Conservation (phyloP, 2,797 vertebrate species). For the Apogon hyalosoma region DNA sequence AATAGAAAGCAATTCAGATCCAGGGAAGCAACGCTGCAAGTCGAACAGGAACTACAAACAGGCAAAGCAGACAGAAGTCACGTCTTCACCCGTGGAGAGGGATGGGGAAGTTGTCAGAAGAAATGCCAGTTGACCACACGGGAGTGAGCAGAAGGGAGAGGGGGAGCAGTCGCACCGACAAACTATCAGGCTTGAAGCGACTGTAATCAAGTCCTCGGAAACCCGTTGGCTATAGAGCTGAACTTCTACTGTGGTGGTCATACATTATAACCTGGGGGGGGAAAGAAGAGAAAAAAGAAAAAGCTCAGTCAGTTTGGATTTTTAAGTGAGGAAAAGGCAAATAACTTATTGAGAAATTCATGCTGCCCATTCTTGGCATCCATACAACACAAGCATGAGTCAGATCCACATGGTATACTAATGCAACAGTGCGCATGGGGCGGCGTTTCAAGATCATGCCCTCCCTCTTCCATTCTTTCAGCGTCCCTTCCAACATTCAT, state of each 20-base stretch:
- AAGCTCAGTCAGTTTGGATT: conserved; percentile 2
- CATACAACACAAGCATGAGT: conserved; percentile 28
- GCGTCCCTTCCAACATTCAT: neutral
- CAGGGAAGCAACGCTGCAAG: conserved; percentile 55
- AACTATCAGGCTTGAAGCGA: conserved; percentile 98
- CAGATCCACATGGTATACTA: conserved; percentile 40
- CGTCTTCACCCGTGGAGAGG: conserved; percentile 73
- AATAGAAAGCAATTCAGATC: conserved; percentile 77
- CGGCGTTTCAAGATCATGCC: neutral
- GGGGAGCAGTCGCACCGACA: conserved; percentile 87
- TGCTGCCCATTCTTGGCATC: conserved; percentile 31
- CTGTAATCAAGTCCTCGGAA: conserved; percentile 94
- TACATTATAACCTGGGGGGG: conserved; percentile 92
- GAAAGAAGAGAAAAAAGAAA: conserved; percentile 14
- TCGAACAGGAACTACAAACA: conserved; percentile 61
- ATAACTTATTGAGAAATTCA: conserved; percentile 13
- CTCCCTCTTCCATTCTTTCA: neutral
- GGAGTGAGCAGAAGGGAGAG: conserved; percentile 75
- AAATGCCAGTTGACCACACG: conserved; percentile 72
- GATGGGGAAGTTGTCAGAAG: conserved; percentile 73
- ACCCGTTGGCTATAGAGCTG: conserved; percentile 96
- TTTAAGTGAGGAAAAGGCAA: neutral
- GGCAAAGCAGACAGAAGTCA: conserved; percentile 74
- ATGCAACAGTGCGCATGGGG: conserved; percentile 2
- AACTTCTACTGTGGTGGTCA: conserved; percentile 95